Percentiles rank a stretch among this genome's conserved stretches.
Conservation (phyloP, 2,113 vertebrate genomes). For the Epinephelus moara region DNA sequence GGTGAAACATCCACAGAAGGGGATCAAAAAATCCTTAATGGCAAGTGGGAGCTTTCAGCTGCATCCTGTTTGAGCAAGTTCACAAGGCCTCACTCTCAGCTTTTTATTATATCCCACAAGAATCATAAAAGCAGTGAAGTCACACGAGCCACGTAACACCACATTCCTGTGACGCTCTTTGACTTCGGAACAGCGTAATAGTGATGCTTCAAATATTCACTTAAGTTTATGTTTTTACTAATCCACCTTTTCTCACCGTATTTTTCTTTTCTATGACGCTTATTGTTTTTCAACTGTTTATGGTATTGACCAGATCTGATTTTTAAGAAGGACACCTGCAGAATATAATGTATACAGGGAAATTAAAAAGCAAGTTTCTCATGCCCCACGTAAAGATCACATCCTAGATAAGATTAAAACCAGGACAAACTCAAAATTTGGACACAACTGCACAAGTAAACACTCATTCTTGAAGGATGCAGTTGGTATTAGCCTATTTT, state of each 20-base stretch:
- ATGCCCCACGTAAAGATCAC: too few species aligned
- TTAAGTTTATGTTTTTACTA: background rate
- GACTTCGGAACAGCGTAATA: constrained; percentile 6
- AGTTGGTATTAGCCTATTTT: too few species aligned
- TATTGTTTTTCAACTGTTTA: too few species aligned
- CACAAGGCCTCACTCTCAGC: constrained; percentile 60
- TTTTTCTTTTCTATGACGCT: too few species aligned
- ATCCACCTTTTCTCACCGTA: background rate
- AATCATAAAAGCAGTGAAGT: constrained; percentile 57
- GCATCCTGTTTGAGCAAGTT: constrained; percentile 82
- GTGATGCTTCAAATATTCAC: constrained; percentile 6
- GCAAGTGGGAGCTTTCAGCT: constrained; percentile 78
- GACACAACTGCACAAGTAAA: too few species aligned
- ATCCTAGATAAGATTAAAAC: too few species aligned
- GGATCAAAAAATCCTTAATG: constrained; percentile 57
- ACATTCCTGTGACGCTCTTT: constrained; percentile 55
- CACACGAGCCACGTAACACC: constrained; percentile 62
- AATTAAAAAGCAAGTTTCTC: too few species aligned
- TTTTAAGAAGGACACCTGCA: background rate
- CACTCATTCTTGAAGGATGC: too few species aligned
- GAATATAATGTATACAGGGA: background rate
- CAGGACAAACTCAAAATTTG: too few species aligned
- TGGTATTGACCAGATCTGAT: background rate
- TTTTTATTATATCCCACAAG: constrained; percentile 74
- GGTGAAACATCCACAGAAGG: constrained; percentile 35